Evolutionary conservation across 2,888 invertebrate genomes (phyloP).

Genomic region (Meliscaeva auricollis): DNA sequence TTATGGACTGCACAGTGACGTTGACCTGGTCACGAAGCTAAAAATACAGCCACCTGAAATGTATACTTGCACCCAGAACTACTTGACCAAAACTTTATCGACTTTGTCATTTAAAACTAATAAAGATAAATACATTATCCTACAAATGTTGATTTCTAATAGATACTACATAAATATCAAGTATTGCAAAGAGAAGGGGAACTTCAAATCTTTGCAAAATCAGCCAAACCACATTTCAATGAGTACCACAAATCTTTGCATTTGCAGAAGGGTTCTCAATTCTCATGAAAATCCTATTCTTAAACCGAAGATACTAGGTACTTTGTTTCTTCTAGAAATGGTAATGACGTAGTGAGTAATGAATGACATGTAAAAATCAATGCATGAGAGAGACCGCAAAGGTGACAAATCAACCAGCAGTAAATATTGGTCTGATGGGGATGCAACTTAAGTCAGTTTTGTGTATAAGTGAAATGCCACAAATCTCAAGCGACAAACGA

Average conservation of each 20-base stretch:
- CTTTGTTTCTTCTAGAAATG: conserved; percentile 6
- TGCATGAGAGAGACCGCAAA: conserved; percentile 52
- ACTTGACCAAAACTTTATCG: too few species aligned
- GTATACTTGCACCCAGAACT: too few species aligned
- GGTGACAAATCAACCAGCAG: conserved; percentile 69
- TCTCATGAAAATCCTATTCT: conserved; percentile 11
- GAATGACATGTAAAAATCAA: conserved; percentile 37
- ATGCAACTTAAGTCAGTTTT: conserved; percentile 46
- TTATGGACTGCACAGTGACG: too few species aligned
- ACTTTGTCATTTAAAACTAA: too few species aligned
- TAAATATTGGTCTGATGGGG: conserved; percentile 57
- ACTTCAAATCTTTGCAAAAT: background rate
- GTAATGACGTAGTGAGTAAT: conserved; percentile 12
- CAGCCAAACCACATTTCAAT: conserved; percentile 5
- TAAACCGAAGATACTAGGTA: background rate
- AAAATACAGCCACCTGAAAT: too few species aligned
- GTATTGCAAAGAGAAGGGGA: background rate
- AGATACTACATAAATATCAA: conserved; percentile 17
- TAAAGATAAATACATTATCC: too few species aligned
- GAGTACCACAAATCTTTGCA: conserved; percentile 10
- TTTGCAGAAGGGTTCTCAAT: background rate
- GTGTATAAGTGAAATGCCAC: conserved; percentile 41
- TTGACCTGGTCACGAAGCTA: too few species aligned
- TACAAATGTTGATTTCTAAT: background rate
- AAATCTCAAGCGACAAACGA: conserved; percentile 49